Evolutionary conservation across 2,888 invertebrate genomes (phyloP).

Genomic region (Punctoribates punctum): DNA sequence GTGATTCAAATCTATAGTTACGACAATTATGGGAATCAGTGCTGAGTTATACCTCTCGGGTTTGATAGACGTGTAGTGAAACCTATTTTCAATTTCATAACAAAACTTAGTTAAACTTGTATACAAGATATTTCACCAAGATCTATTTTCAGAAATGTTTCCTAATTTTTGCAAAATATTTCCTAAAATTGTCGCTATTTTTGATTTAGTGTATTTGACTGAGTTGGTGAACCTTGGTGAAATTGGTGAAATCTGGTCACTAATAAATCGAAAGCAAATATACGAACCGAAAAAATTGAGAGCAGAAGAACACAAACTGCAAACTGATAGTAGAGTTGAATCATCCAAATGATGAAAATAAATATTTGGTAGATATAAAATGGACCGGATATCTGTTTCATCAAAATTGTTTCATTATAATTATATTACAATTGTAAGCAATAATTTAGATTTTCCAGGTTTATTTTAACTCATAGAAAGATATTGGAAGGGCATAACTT

Average conservation of each 20-base stretch:
- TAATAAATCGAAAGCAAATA: no score
- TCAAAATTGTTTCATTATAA: not conserved
- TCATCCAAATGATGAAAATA: constrained; percentile 55
- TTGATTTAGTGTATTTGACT: no score
- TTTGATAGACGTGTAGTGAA: constrained; percentile 40
- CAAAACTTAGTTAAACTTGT: not conserved
- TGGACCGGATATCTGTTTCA: constrained; percentile 54
- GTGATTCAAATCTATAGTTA: constrained; percentile 33
- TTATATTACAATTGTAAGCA: not conserved
- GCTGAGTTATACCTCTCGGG: constrained; percentile 39
- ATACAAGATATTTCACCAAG: no score
- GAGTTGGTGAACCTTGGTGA: no score
- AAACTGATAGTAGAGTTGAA: constrained; percentile 56
- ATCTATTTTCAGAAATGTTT: not conserved
- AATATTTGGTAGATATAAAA: constrained; percentile 58
- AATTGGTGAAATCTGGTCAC: no score
- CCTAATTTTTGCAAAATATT: not conserved
- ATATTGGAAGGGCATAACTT: no score
- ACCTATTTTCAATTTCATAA: not conserved
- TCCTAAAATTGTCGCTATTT: not conserved
- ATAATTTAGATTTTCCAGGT: no score
- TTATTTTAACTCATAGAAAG: no score
- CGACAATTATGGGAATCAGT: no score
- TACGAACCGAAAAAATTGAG: constrained; percentile 53
- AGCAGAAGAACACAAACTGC: constrained; percentile 53